Conservation (phyloP, 2,797 vertebrate genomes). For the Pelodytes ibericus region DNA sequence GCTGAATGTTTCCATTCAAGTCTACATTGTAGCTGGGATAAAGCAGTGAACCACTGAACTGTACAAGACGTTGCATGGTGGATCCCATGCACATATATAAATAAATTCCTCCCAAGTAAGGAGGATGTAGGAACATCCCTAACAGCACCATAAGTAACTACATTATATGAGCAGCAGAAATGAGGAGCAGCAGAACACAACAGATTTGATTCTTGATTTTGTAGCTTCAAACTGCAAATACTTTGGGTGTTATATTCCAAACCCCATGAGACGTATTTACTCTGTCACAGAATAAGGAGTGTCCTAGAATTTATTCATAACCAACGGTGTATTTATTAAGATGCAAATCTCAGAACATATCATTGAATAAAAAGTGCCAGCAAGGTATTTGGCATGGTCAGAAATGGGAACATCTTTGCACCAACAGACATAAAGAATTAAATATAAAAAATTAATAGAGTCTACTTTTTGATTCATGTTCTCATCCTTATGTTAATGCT, state of each 20-base stretch:
- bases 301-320: background rate
- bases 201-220: constrained; percentile 26
- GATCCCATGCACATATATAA: background rate
- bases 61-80: background rate
- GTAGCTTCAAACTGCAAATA: background rate
- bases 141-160: constrained; percentile 26
- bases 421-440: too few relatives aligned
- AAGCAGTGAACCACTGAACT: background rate
- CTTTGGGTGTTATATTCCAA: background rate
- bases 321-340: too few relatives aligned
- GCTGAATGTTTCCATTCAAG: constrained; percentile 4
- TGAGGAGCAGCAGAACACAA: constrained; percentile 37
- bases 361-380: too few relatives aligned
- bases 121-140: background rate
- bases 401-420: too few relatives aligned
- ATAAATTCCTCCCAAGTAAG: background rate
- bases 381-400: too few relatives aligned
- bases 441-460: too few relatives aligned
- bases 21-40: background rate
- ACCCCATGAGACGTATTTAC: background rate
- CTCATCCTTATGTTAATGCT: too few relatives aligned
- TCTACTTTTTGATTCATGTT: too few relatives aligned
- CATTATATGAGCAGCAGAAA: constrained; percentile 27
- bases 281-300: background rate
- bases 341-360: too few relatives aligned